phyloP scores from a whole-genome alignment of 2,113 vertebrate species.

The Silurus meridionalis region DNA sequence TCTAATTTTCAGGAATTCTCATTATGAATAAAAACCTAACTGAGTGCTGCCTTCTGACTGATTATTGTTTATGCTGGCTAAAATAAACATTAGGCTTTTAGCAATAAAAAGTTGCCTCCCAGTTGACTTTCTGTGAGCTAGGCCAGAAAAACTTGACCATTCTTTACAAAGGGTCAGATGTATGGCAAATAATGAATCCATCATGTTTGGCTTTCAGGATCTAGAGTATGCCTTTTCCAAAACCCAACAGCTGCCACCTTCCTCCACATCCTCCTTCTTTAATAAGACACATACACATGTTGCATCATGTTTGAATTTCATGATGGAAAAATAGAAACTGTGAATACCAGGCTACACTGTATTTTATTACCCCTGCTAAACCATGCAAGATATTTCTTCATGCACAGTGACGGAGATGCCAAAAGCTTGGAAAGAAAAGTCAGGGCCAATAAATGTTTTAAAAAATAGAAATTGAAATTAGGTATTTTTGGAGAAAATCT shows the following conservation, averaged over 20 bases:
- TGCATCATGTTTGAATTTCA: slow-evolving; percentile 25
- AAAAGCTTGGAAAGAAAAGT: slow-evolving; percentile 12
- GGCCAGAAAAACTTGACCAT: slow-evolving; percentile 69
- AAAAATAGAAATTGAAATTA: too few species aligned
- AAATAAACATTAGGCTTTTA: too few species aligned
- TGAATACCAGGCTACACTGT: neutral
- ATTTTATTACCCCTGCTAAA: neutral
- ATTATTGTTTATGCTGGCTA: too few species aligned
- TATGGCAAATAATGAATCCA: slow-evolving; percentile 66
- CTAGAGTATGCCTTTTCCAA: slow-evolving; percentile 68
- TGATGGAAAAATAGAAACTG: slow-evolving; percentile 13
- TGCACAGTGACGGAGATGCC: slow-evolving; percentile 4
- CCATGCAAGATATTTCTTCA: slow-evolving; percentile 7
- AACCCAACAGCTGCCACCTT: neutral
- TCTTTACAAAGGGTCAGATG: slow-evolving; percentile 71
- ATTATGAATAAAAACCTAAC: too few species aligned
- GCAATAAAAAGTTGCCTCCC: slow-evolving; percentile 69
- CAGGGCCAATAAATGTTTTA: neutral
- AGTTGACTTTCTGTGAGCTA: slow-evolving; percentile 55
- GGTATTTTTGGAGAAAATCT: too few species aligned
- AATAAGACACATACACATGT: slow-evolving; percentile 3
- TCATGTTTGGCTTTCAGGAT: slow-evolving; percentile 73
- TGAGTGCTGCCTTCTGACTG: too few species aligned
- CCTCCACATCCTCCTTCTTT: neutral
- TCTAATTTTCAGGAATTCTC: too few species aligned